These are phyloP conservation scores for Myiozetetes cayanensis DNA, from an alignment of 2,113 vertebrate genomes.

Conservation along the genomic window DNA sequence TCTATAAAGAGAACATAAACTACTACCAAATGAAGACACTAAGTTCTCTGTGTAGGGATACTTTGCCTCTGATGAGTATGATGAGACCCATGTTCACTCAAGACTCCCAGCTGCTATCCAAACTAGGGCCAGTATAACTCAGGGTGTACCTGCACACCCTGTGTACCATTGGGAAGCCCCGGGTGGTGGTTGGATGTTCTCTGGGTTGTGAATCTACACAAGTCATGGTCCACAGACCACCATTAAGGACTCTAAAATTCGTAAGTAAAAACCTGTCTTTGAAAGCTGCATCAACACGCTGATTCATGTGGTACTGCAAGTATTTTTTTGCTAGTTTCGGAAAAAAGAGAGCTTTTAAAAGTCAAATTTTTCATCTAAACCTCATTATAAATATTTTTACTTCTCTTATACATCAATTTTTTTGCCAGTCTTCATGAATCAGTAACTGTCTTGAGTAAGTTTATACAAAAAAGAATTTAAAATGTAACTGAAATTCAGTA, in stretches of 20 bases:
- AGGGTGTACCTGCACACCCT: neutral
- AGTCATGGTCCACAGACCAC: rapidly evolving
- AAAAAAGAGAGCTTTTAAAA: neutral
- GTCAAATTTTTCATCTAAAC: neutral
- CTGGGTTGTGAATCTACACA: neutral
- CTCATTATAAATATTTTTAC: neutral
- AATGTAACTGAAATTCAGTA: neutral
- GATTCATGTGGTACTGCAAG: neutral
- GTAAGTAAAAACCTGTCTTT: neutral
- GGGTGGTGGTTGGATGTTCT: neutral
- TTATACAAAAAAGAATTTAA: neutral
- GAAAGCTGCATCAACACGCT: neutral
- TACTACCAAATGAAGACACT: neutral
- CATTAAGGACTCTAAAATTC: neutral
- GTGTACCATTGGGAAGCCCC: neutral
- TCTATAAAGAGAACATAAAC: neutral
- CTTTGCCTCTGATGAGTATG: neutral
- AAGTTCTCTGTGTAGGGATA: rapidly evolving
- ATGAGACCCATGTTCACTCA: neutral
- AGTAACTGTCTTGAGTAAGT: neutral
- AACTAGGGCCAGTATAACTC: neutral
- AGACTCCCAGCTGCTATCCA: neutral
- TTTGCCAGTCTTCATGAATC: neutral
- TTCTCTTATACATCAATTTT: neutral
- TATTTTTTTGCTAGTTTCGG: neutral